A percentile compares a stretch with the other conserved stretches of the same genome.
phyloP scores from a whole-genome alignment of 2,888 invertebrate species.

The Priapulus caudatus region DNA sequence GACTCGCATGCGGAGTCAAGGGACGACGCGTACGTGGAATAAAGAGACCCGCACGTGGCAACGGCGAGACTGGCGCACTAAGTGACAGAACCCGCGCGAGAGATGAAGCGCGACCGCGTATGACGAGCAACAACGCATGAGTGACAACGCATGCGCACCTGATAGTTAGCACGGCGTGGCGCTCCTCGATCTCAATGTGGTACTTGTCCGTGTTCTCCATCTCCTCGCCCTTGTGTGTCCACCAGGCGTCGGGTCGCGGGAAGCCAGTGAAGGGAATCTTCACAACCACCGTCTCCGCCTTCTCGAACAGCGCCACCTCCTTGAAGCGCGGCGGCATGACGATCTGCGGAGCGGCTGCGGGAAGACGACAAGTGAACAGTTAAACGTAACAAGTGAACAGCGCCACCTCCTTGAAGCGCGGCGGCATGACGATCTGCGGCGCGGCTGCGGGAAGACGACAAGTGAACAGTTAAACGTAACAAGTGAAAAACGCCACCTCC shows the following conservation, averaged over 20 bases:
- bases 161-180: conserved; percentile 89
- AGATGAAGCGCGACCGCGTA: too few species aligned
- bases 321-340: conserved; percentile 96
- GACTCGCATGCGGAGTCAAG: too few species aligned
- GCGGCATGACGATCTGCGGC: conserved; percentile 93
- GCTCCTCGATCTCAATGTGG: conserved; percentile 69
- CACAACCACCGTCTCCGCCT: conserved; percentile 87
- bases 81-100: too few species aligned
- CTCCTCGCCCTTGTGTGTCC: conserved; percentile 84
- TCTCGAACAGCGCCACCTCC: conserved; percentile 92
- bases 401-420: conserved; percentile 87
- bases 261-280: conserved; percentile 98
- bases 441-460: conserved; percentile 52
- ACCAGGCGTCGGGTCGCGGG: conserved; percentile 83
- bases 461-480: too few species aligned
- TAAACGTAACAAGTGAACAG: too few species aligned
- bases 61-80: too few species aligned
- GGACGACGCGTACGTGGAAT: too few species aligned
- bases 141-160: too few species aligned
- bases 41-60: too few species aligned
- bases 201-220: conserved; percentile 40
- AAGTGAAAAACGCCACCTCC: conserved; percentile 90
- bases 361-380: too few species aligned
- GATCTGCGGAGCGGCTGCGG: conserved; percentile 80
- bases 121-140: too few species aligned